Evolutionary conservation across 2,888 invertebrate genomes (phyloP), one percentile per base, ranked within the genome.

Genomic region (Gymnosoma rotundatum): DNA sequence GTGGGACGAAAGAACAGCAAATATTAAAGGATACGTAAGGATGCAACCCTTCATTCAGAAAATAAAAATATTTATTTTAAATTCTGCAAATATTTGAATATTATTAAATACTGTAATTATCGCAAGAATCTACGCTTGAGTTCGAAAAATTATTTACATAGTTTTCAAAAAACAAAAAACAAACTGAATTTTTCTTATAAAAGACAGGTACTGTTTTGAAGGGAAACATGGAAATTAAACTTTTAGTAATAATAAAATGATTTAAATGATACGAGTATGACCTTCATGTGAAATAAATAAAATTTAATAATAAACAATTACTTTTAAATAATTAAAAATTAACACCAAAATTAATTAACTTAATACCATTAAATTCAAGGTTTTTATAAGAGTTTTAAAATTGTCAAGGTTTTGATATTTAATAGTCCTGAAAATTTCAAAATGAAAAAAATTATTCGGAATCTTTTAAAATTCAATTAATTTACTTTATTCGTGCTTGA

Each of bases 311-410:
- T 4, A 48, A 48, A 0, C 25, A 16, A 52, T 32, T 18, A 50
- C n/a, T 48, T 64, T 66, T 36, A 38, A 52, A 16, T 4, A 8
- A 38, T 20, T 21, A 8, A 16, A 20, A 67, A 20, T 7, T 16
- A 52, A 67, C 20, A 20, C 14, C 52, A 52, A 67, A 36, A 52
- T 36, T 12, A 66, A 36, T 50, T 66, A 52, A 52, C 12, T 48
- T n/a, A 25, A 64, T 16, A n/a, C 9, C 16, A 42, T 63, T 8
- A 66, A 67, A 36, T 12, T 18, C 18, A 36, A 66, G 20, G 32
- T 36, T 66, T 66, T 20, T 48, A 3, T n/a, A 48, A 6, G n/a
- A 6, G 14, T n/a, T 32, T 52, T 52, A 48, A 14, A 18, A 2
- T 66, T 50, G 32, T 66, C 64, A 50, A 50, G 18, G 64, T 52